Conservation (phyloP, 2,797 vertebrate species). For the Neolamprologus multifasciatus region DNA sequence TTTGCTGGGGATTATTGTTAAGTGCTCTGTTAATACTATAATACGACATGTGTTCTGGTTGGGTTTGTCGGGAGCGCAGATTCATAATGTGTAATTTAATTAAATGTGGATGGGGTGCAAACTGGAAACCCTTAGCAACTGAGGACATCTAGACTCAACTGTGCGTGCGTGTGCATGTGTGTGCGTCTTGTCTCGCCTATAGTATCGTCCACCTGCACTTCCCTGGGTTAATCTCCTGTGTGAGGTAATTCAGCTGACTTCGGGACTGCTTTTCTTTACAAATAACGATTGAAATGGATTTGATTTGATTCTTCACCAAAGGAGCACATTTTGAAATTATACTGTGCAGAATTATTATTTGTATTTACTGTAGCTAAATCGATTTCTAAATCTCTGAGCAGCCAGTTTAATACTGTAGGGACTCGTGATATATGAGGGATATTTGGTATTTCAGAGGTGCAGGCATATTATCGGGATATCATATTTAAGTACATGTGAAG, state of each 20-base stretch:
- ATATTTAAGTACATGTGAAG: not conserved
- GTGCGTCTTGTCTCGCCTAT: not conserved
- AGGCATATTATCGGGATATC: rapidly evolving
- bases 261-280: not conserved
- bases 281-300: not conserved
- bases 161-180: not conserved
- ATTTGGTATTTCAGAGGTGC: not conserved
- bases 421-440: rapidly evolving
- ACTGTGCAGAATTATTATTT: not conserved
- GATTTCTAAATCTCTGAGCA: not conserved
- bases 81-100: not conserved
- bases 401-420: not conserved
- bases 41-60: not conserved
- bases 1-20: not conserved
- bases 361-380: not conserved
- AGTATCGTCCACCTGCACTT: not conserved
- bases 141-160: not conserved
- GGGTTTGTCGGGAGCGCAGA: not conserved
- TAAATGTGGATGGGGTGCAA: not conserved
- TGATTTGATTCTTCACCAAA: not conserved
- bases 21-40: not conserved
- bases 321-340: not conserved
- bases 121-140: not conserved
- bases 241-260: not conserved
- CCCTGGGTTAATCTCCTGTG: not conserved